Evolutionary conservation across 2,888 invertebrate species (phyloP).

Genomic region (Acanthopleura granulata): DNA sequence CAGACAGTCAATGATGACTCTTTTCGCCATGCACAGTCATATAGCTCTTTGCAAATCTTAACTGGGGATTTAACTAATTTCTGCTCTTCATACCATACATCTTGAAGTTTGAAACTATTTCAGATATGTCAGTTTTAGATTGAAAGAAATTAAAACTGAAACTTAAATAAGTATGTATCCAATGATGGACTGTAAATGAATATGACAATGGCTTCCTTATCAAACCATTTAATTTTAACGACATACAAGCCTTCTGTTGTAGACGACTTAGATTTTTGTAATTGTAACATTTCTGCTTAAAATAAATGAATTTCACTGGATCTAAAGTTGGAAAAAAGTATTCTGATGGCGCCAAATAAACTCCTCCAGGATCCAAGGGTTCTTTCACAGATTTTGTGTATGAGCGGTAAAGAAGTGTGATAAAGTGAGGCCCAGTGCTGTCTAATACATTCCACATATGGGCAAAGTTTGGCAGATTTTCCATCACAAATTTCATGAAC

Average conservation of each 20-base stretch:
- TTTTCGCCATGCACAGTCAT: no score
- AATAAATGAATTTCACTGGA: constrained; percentile 51
- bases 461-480: constrained; percentile 46
- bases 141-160: constrained; percentile 31
- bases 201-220: constrained; percentile 40
- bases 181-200: constrained; percentile 58
- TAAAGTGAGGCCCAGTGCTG: constrained; percentile 61
- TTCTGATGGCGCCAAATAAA: constrained; percentile 56
- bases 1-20: no score
- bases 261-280: constrained; percentile 41
- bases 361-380: constrained; percentile 36
- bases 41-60: no score
- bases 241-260: constrained; percentile 50
- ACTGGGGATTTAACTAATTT: no score
- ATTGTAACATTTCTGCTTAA: constrained; percentile 44
- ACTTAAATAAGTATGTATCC: constrained; percentile 59
- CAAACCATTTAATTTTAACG: constrained; percentile 44
- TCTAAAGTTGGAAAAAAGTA: constrained; percentile 60
- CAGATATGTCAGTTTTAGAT: neutral
- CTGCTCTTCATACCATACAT: neutral
- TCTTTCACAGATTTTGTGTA: constrained; percentile 31
- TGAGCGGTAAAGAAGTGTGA: constrained; percentile 44
- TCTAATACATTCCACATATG: constrained; percentile 60
- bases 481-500: constrained; percentile 54
- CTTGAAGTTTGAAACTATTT: neutral